Evolutionary conservation across 2,797 vertebrate genomes (phyloP), one percentile per base, ranked within the genome.

Genomic region (Lacerta agilis): DNA sequence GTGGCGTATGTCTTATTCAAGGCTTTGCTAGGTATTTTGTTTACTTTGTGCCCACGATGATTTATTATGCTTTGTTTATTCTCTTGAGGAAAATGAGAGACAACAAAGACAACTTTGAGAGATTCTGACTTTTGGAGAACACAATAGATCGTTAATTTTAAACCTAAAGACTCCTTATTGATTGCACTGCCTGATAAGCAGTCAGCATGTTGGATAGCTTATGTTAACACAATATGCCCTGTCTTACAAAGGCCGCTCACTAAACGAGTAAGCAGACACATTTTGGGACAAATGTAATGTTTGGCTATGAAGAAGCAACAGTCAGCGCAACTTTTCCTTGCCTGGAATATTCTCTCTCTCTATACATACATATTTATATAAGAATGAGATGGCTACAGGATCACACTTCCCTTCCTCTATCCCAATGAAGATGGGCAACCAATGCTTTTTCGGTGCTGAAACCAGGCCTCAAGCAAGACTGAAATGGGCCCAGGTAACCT

Each of bases 141-240:
- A 96, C 95, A 95, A 93, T 95, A 96, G 96, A 96, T 96, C 95
- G 96, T 97, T 97, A 97, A 95, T 95, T 96, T 95, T 94, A 96
- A 96, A 96, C 95, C 90, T 96, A 95, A 96, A 95, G 94, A 92
- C 92, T 96, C 94, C 85, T 93, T 96, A 97, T 96, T 96, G 96
- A 97, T 97, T 95, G 89, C 84, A 93, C 96, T 86, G 88, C 91
- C 91, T 94, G 86, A 82, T 89, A 90, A 94, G 87, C 93, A 93
- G 82, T 87, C 87, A 23, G 17, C 85, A 88, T 90, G 88, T 85
- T 55, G 94, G 67, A 82, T 93, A 89, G 92, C 93, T 93, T 93
- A 90, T 90, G 88, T 95, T 96, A 95, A 93, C 79, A 49, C 88
- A 94, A 75, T 93, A 87, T 5, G 69, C 87, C 86, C 66, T 81